These are phyloP conservation scores for Microplitis mediator DNA, from an alignment of 1,140 invertebrate genomes.

Conservation along the genomic window DNA sequence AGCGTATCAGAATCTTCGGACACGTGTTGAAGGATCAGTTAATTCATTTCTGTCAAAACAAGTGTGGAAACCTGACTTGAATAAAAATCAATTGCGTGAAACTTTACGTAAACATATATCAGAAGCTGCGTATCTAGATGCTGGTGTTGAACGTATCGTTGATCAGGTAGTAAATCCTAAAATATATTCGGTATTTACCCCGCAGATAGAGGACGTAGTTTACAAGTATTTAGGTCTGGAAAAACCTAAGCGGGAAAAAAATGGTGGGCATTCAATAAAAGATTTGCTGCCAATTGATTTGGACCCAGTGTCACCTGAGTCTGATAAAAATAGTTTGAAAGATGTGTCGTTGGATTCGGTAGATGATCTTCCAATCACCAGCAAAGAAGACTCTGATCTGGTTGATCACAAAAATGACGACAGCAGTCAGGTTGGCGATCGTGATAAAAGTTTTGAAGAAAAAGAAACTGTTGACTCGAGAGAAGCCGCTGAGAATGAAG, in stretches of 20 bases:
- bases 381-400: constrained; percentile 24
- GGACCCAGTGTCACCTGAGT: constrained; percentile 79
- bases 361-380: constrained; percentile 30
- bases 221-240: constrained; percentile 87
- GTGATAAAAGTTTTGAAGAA: not conserved
- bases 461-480: not conserved
- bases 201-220: constrained; percentile 88
- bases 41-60: constrained; percentile 80
- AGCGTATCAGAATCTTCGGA: constrained; percentile 90
- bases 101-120: constrained; percentile 86
- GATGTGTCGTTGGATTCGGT: constrained; percentile 51
- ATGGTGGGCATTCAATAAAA: constrained; percentile 58
- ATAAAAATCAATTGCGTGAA: constrained; percentile 92
- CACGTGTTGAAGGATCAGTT: constrained; percentile 87
- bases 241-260: constrained; percentile 63
- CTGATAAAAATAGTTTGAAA: constrained; percentile 65
- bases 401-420: constrained; percentile 32
- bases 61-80: constrained; percentile 84
- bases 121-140: constrained; percentile 66
- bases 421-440: constrained; percentile 6
- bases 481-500: not conserved
- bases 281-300: constrained; percentile 75
- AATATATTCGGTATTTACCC: constrained; percentile 83
- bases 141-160: constrained; percentile 89
- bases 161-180: constrained; percentile 96